phyloP scores from a whole-genome alignment of 2,113 vertebrate species.

The Neogale vison region DNA sequence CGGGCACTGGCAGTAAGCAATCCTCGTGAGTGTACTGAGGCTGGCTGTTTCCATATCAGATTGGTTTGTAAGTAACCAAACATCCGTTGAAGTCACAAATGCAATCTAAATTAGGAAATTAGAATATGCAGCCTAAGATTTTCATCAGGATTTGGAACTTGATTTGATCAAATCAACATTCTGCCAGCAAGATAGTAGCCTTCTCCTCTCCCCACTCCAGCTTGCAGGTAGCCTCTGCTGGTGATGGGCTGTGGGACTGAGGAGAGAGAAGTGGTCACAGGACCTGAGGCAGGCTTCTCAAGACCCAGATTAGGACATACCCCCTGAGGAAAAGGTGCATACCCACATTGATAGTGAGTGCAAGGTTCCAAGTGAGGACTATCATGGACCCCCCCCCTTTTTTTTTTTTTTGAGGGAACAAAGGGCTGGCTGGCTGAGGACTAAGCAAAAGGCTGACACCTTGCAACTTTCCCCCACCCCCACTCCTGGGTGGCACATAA shows the following conservation, averaged over 20 bases:
- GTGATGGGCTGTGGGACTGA: too few species aligned
- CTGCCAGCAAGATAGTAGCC: neutral
- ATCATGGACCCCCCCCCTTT: too few species aligned
- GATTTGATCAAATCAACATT: neutral
- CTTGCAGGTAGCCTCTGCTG: neutral
- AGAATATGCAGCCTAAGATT: neutral
- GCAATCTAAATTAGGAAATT: neutral
- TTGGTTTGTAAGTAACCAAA: neutral
- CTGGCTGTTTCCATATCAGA: neutral
- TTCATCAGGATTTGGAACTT: neutral
- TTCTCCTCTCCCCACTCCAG: neutral
- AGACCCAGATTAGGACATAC: fast-evolving
- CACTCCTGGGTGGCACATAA: too few species aligned
- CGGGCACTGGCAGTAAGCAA: neutral
- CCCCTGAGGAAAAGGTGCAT: neutral
- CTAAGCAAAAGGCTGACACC: too few species aligned
- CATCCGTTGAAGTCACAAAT: neutral
- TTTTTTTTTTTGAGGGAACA: too few species aligned
- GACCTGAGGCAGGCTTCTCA: fast-evolving
- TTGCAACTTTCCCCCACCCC: too few species aligned
- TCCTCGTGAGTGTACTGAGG: neutral
- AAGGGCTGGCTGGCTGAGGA: too few species aligned
- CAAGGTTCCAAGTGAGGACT: neutral
- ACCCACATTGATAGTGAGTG: neutral
- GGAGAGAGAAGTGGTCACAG: neutral